A percentile compares a stretch with the other conserved stretches of the same genome.
phyloP scores from a whole-genome alignment of 2,888 invertebrate species.

The Blastobasis adustella region DNA sequence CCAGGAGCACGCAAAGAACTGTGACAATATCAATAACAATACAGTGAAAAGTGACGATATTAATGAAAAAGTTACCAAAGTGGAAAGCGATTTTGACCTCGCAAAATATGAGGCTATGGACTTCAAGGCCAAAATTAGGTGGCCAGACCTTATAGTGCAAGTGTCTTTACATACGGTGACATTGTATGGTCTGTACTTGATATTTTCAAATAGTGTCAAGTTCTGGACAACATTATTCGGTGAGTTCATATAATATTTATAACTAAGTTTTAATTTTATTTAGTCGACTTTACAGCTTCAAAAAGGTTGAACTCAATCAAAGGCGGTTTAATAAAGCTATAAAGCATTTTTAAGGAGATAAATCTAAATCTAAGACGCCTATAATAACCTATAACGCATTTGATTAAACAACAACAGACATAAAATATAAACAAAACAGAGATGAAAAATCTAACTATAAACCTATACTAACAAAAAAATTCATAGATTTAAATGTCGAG shows the following conservation, averaged over 20 bases:
- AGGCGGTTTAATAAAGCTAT: no score
- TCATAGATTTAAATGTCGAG: no score
- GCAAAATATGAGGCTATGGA: constrained; percentile 55
- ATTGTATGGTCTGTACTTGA: constrained; percentile 81
- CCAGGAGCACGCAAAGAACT: constrained; percentile 24
- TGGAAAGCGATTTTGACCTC: constrained; percentile 48
- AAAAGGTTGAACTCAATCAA: no score
- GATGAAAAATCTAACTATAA: no score
- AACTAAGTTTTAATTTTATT: no score
- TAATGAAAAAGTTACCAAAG: constrained; percentile 18
- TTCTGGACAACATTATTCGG: constrained; percentile 81
- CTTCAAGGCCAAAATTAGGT: constrained; percentile 78
- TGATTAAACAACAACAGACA: no score
- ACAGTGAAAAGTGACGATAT: constrained; percentile 6
- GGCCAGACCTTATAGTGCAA: constrained; percentile 84
- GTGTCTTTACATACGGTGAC: constrained; percentile 80
- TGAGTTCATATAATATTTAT: constrained; percentile 57
- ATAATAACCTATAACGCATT: no score
- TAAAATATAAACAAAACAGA: no score
- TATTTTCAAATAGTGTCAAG: constrained; percentile 71
- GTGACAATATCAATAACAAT: constrained; percentile 36
- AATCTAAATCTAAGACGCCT: no score
- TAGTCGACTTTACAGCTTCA: no score
- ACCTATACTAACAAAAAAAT: no score
- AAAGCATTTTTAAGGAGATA: no score